Evolutionary conservation across 1,140 invertebrate species (phyloP).

Genomic region (Stegodyphus mimosarum): DNA sequence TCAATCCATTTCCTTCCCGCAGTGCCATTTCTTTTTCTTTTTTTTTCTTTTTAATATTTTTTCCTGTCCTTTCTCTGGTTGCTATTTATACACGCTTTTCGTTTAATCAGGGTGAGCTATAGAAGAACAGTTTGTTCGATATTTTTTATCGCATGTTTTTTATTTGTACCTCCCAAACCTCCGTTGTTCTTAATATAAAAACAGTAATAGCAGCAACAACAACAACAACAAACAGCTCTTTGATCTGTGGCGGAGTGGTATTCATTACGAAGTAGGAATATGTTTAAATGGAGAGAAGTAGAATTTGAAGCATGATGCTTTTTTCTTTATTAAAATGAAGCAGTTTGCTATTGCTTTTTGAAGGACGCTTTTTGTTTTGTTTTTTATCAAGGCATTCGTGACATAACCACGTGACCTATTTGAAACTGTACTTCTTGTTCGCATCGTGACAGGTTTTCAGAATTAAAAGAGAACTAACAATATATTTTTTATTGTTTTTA

Average conservation of each 20-base stretch:
- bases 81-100: constrained; percentile 37
- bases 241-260: constrained; percentile 7
- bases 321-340: not conserved
- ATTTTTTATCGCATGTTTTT: not conserved
- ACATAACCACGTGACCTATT: too few species aligned
- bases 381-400: too few species aligned
- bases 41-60: too few species aligned
- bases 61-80: not conserved
- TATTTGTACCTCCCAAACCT: not conserved
- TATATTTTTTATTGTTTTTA: too few species aligned
- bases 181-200: not conserved
- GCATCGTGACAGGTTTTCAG: too few species aligned
- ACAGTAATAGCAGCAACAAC: not conserved
- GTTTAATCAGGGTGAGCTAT: constrained; percentile 31
- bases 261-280: constrained; percentile 11
- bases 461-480: too few species aligned
- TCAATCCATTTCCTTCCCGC: too few species aligned
- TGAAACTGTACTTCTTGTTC: too few species aligned
- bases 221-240: not conserved
- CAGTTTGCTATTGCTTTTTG: not conserved
- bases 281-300: not conserved
- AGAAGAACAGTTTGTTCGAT: constrained; percentile 26
- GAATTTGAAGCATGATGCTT: not conserved
- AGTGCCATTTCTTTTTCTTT: too few species aligned
- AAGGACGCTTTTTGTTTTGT: not conserved